Evolutionary conservation across 2,113 vertebrate species (phyloP).

Genomic region (Bagarius yarrelli): DNA sequence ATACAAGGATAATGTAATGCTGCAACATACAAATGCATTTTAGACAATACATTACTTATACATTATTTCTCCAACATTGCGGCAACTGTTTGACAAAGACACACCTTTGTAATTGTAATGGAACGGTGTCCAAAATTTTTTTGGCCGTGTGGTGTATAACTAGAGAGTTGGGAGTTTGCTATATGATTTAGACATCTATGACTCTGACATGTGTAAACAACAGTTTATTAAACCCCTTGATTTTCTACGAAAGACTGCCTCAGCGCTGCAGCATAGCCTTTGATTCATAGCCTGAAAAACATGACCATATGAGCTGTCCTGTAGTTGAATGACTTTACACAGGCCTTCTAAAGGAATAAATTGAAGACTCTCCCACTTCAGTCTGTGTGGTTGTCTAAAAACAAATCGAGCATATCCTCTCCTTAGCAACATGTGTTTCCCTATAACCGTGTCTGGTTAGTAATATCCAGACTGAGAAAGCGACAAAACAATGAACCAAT

Average conservation of each 20-base stretch:
- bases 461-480: conserved; percentile 27
- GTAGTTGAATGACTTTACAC: neutral
- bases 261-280: neutral
- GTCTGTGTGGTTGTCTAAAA: conserved; percentile 1
- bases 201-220: neutral
- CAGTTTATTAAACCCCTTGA: conserved; percentile 8
- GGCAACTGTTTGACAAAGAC: no score
- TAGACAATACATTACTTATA: no score
- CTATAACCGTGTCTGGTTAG: conserved; percentile 43
- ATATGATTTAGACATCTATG: neutral
- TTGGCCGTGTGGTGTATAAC: neutral
- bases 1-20: no score
- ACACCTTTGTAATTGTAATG: no score
- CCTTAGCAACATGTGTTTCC: conserved; percentile 20
- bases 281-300: conserved; percentile 1
- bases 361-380: neutral
- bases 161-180: neutral
- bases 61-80: no score
- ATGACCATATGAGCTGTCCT: conserved; percentile 17
- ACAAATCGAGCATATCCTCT: conserved; percentile 46
- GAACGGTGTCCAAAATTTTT: neutral
- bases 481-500: conserved; percentile 35
- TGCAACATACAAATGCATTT: no score
- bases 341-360: conserved; percentile 10
- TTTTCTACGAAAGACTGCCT: neutral